Percentiles rank a stretch among this genome's conserved stretches.
Evolutionary conservation across 2,113 vertebrate genomes (phyloP).

Genomic region (Trogon melanurus): DNA sequence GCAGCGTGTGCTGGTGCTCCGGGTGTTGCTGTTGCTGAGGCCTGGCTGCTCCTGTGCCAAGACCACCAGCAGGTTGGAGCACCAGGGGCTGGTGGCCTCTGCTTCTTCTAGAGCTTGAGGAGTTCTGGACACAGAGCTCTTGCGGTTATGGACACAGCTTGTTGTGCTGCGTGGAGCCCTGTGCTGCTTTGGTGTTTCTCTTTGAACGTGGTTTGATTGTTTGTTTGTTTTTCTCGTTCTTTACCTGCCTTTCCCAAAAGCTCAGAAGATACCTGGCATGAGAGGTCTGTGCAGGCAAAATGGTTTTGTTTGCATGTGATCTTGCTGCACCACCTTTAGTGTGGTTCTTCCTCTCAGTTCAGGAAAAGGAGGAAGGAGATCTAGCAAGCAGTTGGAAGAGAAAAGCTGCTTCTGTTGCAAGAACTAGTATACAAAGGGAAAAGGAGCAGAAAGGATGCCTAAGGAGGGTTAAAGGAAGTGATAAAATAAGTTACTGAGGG

Average conservation of each 20-base stretch:
- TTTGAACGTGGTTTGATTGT: fast-evolving
- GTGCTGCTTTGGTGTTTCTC: no score
- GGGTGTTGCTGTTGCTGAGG: neutral
- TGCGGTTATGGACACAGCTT: fast-evolving
- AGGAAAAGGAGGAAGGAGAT: neutral
- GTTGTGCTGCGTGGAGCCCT: fast-evolving
- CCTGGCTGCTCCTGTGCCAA: no score
- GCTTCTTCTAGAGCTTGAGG: no score
- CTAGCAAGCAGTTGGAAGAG: no score
- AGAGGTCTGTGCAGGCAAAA: no score
- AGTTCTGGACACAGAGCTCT: no score
- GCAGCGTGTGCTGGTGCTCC: fast-evolving
- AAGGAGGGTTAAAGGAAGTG: neutral
- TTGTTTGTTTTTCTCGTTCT: neutral
- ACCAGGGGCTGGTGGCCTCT: neutral
- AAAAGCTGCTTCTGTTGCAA: neutral
- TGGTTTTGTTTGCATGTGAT: fast-evolving
- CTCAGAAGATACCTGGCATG: fast-evolving
- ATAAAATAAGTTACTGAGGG: neutral
- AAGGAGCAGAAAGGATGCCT: neutral
- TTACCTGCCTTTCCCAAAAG: neutral
- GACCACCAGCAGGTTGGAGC: no score
- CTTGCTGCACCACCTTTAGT: fast-evolving
- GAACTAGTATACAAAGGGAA: neutral
- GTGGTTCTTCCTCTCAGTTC: fast-evolving